Evolutionary conservation across 53 echinoderm and acorn worm species (phyloP).

Genomic region (Astropecten irregularis): DNA sequence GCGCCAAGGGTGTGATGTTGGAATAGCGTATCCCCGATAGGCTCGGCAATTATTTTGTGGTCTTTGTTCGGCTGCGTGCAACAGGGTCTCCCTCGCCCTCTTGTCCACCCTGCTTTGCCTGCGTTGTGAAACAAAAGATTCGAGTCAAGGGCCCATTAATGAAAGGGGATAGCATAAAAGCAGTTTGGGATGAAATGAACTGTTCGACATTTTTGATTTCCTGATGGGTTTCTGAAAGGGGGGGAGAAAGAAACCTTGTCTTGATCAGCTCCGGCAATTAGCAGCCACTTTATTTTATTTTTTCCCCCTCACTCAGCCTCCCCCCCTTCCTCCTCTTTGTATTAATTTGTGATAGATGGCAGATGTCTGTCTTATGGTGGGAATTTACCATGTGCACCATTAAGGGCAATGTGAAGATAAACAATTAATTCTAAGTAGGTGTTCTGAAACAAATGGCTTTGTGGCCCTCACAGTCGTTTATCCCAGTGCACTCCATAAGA

Average conservation of each 20-base stretch:
- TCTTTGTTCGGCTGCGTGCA: no score
- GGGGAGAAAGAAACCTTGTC: no score
- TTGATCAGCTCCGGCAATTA: background rate
- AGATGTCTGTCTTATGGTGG: background rate
- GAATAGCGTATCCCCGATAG: no score
- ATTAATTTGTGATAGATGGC: conserved; percentile 8
- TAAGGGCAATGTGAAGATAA: background rate
- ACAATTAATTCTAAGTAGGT: background rate
- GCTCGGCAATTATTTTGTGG: no score
- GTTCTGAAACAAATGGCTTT: no score
- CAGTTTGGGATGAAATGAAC: background rate
- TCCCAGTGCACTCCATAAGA: no score
- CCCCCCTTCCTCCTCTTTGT: no score
- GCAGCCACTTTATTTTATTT: background rate
- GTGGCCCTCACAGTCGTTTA: no score
- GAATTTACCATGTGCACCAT: background rate
- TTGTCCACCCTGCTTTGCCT: no score
- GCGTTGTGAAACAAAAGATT: background rate
- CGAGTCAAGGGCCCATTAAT: background rate
- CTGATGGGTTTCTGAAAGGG: background rate
- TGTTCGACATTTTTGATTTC: background rate
- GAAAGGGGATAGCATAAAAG: background rate
- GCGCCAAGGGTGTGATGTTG: no score
- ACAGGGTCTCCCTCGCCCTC: no score
- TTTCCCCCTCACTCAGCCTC: no score